Conservation (phyloP, 2,888 invertebrate species). For the Aspidiotus rigidus region DNA sequence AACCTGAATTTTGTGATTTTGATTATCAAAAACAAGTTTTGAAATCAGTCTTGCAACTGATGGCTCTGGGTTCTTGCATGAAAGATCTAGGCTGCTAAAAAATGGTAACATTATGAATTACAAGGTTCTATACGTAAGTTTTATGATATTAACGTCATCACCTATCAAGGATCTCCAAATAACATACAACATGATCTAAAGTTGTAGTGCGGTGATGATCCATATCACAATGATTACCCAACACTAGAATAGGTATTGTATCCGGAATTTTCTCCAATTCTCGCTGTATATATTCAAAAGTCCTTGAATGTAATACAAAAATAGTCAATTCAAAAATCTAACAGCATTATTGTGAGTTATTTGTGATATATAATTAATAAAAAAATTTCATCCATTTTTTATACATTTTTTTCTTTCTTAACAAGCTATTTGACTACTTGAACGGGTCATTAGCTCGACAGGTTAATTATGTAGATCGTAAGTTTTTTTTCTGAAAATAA, state of each 20-base stretch:
- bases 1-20: no score
- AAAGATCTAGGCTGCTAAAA: background rate
- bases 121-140: slow-evolving; percentile 5
- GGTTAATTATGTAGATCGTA: no score
- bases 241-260: slow-evolving; percentile 72
- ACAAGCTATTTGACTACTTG: no score
- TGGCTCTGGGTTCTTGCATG: no score
- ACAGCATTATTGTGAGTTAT: no score
- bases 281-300: slow-evolving; percentile 85
- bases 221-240: slow-evolving; percentile 95
- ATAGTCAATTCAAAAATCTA: no score
- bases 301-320: slow-evolving; percentile 49
- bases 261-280: slow-evolving; percentile 72
- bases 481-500: no score
- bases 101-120: slow-evolving; percentile 17
- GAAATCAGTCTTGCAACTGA: no score
- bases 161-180: slow-evolving; percentile 56
- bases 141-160: slow-evolving; percentile 39
- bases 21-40: no score
- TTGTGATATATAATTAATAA: background rate
- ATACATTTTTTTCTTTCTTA: no score
- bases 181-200: slow-evolving; percentile 58
- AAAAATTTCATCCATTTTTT: slow-evolving; percentile 20
- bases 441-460: no score
- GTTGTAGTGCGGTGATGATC: slow-evolving; percentile 84